Evolutionary conservation across 2,888 invertebrate genomes (phyloP), one percentile per base, ranked within the genome.

Genomic region (Scotopteryx bipunctaria): DNA sequence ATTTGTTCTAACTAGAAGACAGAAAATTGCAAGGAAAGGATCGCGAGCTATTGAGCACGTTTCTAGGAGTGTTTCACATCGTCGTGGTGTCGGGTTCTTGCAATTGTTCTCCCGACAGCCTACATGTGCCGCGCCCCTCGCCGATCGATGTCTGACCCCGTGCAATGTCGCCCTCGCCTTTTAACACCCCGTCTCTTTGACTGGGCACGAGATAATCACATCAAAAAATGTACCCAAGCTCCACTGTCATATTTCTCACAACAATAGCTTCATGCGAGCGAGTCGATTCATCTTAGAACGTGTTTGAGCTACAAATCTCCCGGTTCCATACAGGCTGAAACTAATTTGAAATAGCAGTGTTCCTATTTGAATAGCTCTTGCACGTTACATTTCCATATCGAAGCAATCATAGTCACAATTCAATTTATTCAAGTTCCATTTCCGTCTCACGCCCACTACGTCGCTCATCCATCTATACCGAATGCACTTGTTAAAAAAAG

Each of bases 81-180:
- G 57, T 61, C 61, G 58, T 64, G 59, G 65, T 66, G 63, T 69
- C 63, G 54, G 59, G 61, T 68, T 71, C 61, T 66, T 68, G 63
- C 69, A 65, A 74, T 78, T 73, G 73, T 76, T 73, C 69, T 72
- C 65, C 56, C 57, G 62, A 61, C 67, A 66, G 66, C 61, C 65
- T 67, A 69, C 68, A 70, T 68, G 67, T 67, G 65, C 68, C 65
- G 57, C 67, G 65, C 65, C 67, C 70, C 69, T 64, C 69, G 69
- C 64, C 82, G 85, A 86, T 87, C 87, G 86, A 87, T 85, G 78
- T 49, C 44, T 81, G 83, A 81, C 85, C 83, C 80, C 80, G 82
- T 75, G 76, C 78, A 76, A 78, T 78, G 74, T 80, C 76, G 67
- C 72, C 74, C 72, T 79, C 77, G 74, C 72, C 73, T 79, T 78